These are phyloP conservation scores for Tyrophagus putrescentiae DNA, from an alignment of 1,140 invertebrate genomes.

Conservation along the genomic window DNA sequence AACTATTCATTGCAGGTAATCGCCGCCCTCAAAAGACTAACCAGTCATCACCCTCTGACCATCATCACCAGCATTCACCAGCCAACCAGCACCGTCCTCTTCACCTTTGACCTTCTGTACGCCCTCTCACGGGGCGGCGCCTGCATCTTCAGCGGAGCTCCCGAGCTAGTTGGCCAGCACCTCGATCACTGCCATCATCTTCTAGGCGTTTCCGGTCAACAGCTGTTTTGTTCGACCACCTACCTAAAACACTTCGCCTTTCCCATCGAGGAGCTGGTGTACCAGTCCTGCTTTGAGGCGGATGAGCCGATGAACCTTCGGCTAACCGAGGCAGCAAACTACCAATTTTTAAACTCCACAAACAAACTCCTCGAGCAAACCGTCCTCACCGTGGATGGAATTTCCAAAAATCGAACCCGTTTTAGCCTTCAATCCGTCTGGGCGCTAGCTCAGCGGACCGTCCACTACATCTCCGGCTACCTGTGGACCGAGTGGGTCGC, in stretches of 20 bases:
- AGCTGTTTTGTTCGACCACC: background rate
- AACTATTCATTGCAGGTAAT: constrained; percentile 5
- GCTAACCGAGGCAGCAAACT: background rate
- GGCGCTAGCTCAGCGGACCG: background rate
- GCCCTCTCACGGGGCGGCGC: constrained; percentile 11
- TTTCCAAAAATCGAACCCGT: background rate
- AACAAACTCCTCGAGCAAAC: constrained; percentile 2
- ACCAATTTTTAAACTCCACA: background rate
- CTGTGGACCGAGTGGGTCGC: background rate
- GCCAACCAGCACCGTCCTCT: constrained; percentile 15
- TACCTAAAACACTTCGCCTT: background rate
- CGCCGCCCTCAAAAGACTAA: background rate
- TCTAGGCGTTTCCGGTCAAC: too few relatives aligned
- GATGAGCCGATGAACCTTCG: background rate
- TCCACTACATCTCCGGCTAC: background rate
- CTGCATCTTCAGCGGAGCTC: constrained; percentile 2
- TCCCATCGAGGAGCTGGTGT: background rate
- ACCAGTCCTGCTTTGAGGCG: background rate
- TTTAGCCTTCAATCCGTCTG: background rate
- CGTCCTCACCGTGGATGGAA: background rate
- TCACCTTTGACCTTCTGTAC: constrained; percentile 1
- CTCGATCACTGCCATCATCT: too few relatives aligned
- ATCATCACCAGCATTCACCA: constrained; percentile 20
- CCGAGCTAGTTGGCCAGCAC: background rate
- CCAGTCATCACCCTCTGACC: background rate